These are phyloP conservation scores for Ornithoptera priamus DNA, from an alignment of 2,888 invertebrate genomes.

Conservation along the genomic window DNA sequence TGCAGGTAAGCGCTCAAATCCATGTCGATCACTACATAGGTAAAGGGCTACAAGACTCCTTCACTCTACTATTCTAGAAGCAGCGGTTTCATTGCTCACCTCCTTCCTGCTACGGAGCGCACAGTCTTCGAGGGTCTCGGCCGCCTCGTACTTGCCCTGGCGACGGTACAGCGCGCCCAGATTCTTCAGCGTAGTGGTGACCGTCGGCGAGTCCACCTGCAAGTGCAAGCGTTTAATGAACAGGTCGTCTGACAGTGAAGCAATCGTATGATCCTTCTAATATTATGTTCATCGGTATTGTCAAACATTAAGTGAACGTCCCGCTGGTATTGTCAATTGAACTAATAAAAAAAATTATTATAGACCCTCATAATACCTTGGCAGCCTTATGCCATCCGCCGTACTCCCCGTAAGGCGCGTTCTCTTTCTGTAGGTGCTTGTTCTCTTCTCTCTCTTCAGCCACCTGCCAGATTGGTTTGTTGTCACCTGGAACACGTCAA, in stretches of 20 bases:
- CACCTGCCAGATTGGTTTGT: constrained; percentile 98
- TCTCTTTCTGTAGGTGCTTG: constrained; percentile 92
- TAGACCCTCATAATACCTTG: constrained; percentile 75
- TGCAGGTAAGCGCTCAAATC: too few relatives aligned
- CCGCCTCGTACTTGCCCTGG: constrained; percentile 99
- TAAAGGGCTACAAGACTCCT: too few relatives aligned
- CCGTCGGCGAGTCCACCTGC: constrained; percentile 95
- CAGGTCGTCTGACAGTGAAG: too few relatives aligned
- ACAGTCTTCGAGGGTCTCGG: constrained; percentile 99
- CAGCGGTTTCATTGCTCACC: constrained; percentile 69
- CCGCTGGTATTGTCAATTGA: too few relatives aligned
- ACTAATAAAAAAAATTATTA: too few relatives aligned
- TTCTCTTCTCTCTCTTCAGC: constrained; percentile 99
- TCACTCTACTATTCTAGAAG: too few relatives aligned
- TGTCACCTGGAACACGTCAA: constrained; percentile 83
- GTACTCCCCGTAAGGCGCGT: constrained; percentile 94
- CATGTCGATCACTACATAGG: too few relatives aligned
- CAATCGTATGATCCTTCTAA: too few relatives aligned
- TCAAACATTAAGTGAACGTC: too few relatives aligned
- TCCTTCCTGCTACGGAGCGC: constrained; percentile 97
- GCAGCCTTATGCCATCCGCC: constrained; percentile 99
- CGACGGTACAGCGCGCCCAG: constrained; percentile 98
- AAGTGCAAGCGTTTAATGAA: not conserved
- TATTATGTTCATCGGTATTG: too few relatives aligned
- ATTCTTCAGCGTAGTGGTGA: constrained; percentile 98